Conservation (phyloP, 2,113 vertebrate species). For the Morone saxatilis region DNA sequence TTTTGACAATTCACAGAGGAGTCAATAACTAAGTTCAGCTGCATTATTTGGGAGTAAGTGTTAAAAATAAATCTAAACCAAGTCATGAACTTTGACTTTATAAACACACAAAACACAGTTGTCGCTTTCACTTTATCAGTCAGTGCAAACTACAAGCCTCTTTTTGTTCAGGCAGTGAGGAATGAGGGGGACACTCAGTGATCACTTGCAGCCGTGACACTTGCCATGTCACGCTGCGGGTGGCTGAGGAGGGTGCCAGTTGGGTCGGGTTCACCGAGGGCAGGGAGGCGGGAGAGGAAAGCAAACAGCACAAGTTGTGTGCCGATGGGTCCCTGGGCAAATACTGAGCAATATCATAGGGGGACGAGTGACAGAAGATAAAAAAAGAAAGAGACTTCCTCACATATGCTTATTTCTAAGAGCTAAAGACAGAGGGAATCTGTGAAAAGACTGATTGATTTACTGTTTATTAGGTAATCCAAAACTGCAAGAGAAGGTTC, state of each 20-base stretch:
- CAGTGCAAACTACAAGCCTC: constrained; percentile 5
- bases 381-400: background rate
- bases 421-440: background rate
- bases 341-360: background rate
- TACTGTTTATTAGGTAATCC: background rate
- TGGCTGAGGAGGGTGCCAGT: constrained; percentile 9
- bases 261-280: constrained; percentile 3
- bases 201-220: constrained; percentile 12
- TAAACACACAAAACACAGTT: background rate
- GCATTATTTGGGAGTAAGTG: background rate
- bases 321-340: background rate
- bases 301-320: background rate
- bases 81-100: constrained; percentile 7
- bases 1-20: background rate
- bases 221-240: constrained; percentile 9
- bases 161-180: constrained; percentile 11
- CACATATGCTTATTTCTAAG: background rate
- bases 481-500: background rate
- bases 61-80: constrained; percentile 6
- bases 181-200: background rate
- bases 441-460: background rate
- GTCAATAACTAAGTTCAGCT: background rate
- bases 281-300: background rate
- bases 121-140: background rate
- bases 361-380: background rate